A percentile compares a stretch with the other conserved stretches of the same genome.
These are phyloP conservation scores for Pholis gunnellus DNA, from an alignment of 2,113 vertebrate species.

Conservation along the genomic window DNA sequence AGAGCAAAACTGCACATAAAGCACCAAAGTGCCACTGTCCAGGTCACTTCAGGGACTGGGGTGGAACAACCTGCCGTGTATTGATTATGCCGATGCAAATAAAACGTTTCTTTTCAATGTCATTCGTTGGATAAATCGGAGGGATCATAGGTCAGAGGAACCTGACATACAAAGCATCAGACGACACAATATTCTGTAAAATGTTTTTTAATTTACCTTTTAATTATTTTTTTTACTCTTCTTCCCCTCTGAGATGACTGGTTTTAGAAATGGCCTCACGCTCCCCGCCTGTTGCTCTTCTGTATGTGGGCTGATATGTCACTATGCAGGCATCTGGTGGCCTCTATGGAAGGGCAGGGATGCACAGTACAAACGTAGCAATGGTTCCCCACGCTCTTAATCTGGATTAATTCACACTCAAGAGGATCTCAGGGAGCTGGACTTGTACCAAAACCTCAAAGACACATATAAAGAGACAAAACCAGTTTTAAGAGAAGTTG, in stretches of 20 bases:
- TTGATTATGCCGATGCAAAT: conserved; percentile 41
- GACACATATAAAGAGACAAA: conserved; percentile 60
- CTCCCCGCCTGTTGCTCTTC: conserved; percentile 41
- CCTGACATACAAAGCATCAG: conserved; percentile 29
- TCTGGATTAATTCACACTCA: conserved; percentile 31
- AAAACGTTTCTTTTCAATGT: conserved; percentile 39
- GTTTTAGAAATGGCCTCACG: conserved; percentile 72
- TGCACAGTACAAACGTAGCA: conserved; percentile 52
- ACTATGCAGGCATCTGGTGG: conserved; percentile 67
- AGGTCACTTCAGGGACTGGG: conserved; percentile 16
- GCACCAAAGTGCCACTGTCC: conserved; percentile 47
- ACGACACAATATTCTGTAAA: conserved; percentile 81
- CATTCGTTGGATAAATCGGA: not conserved
- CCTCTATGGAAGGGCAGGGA: conserved; percentile 57
- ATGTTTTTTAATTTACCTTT: conserved; percentile 83
- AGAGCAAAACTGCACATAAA: conserved; percentile 31
- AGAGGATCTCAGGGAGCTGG: conserved; percentile 44
- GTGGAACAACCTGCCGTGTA: conserved; percentile 15
- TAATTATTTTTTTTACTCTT: conserved; percentile 49
- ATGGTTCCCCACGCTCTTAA: conserved; percentile 38
- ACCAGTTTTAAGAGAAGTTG: conserved; percentile 51
- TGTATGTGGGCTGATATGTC: conserved; percentile 78
- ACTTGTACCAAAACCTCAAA: conserved; percentile 60
- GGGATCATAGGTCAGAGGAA: not conserved
- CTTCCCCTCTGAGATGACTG: conserved; percentile 78